phyloP scores from a whole-genome alignment of 1,140 invertebrate genomes.

The Anastrepha obliqua region DNA sequence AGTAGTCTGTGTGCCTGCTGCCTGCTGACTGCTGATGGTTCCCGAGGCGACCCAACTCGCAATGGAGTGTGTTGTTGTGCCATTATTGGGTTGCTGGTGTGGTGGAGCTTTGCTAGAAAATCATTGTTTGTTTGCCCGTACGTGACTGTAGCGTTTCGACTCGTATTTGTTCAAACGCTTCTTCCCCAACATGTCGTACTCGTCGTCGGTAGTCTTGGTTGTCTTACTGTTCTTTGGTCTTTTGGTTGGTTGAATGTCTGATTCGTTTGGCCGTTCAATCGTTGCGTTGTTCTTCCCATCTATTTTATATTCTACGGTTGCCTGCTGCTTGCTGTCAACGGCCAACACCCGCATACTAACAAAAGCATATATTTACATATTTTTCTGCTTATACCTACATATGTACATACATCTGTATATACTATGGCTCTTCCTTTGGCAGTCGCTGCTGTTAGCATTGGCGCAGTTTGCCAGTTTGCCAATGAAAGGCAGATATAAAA shows the following conservation, averaged over 20 bases:
- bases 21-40: constrained; percentile 59
- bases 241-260: constrained; percentile 47
- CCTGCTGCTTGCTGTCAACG: constrained; percentile 55
- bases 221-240: constrained; percentile 28
- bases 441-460: constrained; percentile 46
- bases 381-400: not conserved
- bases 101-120: constrained; percentile 52
- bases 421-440: not conserved
- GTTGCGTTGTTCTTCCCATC: constrained; percentile 10
- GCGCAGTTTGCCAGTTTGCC: constrained; percentile 55
- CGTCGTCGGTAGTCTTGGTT: not conserved
- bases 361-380: constrained; percentile 3
- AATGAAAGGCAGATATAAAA: constrained; percentile 53
- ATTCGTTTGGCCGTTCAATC: constrained; percentile 44
- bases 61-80: no score
- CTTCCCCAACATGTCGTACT: constrained; percentile 7
- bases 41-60: constrained; percentile 46
- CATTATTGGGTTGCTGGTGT: constrained; percentile 9
- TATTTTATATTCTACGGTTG: constrained; percentile 53
- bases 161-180: constrained; percentile 63
- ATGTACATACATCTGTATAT: not conserved
- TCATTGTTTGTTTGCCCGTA: constrained; percentile 64
- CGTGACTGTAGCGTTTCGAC: constrained; percentile 66
- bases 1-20: constrained; percentile 20
- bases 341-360: not conserved